Percentiles rank a stretch among this genome's conserved stretches.
phyloP scores from a whole-genome alignment of 2,888 invertebrate genomes.

The Suillia variegata region DNA sequence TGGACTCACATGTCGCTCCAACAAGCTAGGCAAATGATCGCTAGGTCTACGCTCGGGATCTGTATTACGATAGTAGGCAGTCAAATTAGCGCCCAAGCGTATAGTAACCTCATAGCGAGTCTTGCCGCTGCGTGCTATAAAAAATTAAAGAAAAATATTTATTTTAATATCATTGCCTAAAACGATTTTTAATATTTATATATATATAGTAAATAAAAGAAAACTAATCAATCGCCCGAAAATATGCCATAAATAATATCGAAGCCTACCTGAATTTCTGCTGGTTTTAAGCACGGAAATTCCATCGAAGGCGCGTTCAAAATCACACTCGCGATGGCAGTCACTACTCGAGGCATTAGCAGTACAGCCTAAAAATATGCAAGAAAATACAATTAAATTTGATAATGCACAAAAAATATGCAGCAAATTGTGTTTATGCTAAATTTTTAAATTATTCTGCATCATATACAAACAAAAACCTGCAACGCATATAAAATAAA shows the following conservation, averaged over 20 bases:
- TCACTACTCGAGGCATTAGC: slow-evolving; percentile 46
- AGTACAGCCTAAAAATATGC: slow-evolving; percentile 46
- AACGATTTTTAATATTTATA: neutral
- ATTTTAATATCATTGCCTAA: neutral
- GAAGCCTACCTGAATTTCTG: slow-evolving; percentile 34
- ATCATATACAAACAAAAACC: neutral
- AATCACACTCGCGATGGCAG: slow-evolving; percentile 56
- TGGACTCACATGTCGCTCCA: slow-evolving; percentile 60
- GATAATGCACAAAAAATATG: neutral
- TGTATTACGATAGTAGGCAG: slow-evolving; percentile 52
- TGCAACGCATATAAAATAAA: no score
- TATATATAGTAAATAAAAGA: neutral
- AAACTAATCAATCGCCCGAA: no score
- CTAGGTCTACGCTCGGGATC: slow-evolving; percentile 44
- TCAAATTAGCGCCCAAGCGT: slow-evolving; percentile 58
- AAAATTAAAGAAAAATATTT: neutral
- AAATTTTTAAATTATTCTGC: no score
- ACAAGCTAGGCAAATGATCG: slow-evolving; percentile 50
- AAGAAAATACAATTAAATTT: slow-evolving; percentile 10
- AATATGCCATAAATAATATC: no score
- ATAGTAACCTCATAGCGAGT: slow-evolving; percentile 60
- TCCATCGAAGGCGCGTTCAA: slow-evolving; percentile 35
- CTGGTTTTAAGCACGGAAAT: slow-evolving; percentile 36
- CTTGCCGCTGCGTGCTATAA: slow-evolving; percentile 55
- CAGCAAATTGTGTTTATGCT: neutral